Evolutionary conservation across 2,888 invertebrate species (phyloP).

Genomic region (Xylota sylvarum): DNA sequence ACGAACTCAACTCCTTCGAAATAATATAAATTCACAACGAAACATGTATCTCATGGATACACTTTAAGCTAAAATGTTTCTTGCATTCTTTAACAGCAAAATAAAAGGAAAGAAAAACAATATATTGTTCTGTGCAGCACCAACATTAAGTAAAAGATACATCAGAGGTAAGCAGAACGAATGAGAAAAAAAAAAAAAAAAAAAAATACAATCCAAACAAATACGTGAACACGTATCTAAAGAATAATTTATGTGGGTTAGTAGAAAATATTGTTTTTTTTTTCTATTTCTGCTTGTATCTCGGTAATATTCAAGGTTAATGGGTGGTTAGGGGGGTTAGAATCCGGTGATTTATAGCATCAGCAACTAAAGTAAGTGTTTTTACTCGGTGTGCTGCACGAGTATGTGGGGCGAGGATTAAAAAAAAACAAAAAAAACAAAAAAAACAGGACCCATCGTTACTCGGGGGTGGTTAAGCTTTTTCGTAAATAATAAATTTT

Average conservation of each 20-base stretch:
- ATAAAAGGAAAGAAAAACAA: slow-evolving; percentile 5
- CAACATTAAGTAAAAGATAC: slow-evolving; percentile 21
- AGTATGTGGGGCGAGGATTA: not conserved
- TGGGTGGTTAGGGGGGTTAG: slow-evolving; percentile 19
- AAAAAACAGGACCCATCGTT: slow-evolving; percentile 16
- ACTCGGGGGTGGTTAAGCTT: not conserved
- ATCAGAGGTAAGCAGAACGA: slow-evolving; percentile 14
- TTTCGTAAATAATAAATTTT: slow-evolving; percentile 36
- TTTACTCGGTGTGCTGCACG: not conserved
- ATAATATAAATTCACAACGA: slow-evolving; percentile 7
- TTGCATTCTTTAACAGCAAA: slow-evolving; percentile 30
- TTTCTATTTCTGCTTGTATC: slow-evolving; percentile 27
- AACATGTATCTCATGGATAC: slow-evolving; percentile 33
- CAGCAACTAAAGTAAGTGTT: slow-evolving; percentile 30
- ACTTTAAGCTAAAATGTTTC: slow-evolving; percentile 23
- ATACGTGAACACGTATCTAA: slow-evolving; percentile 64
- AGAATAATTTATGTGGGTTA: slow-evolving; percentile 68
- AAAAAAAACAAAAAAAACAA: slow-evolving; percentile 1
- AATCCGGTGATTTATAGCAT: slow-evolving; percentile 67
- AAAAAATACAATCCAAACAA: slow-evolving; percentile 47
- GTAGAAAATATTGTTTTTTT: slow-evolving; percentile 42
- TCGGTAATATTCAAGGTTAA: slow-evolving; percentile 53
- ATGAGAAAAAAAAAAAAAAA: too few relatives aligned
- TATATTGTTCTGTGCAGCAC: slow-evolving; percentile 24
- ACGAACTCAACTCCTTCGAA: slow-evolving; percentile 1